Evolutionary conservation across 1,140 invertebrate genomes (phyloP).

Genomic region (Drosophila lacteicornis): DNA sequence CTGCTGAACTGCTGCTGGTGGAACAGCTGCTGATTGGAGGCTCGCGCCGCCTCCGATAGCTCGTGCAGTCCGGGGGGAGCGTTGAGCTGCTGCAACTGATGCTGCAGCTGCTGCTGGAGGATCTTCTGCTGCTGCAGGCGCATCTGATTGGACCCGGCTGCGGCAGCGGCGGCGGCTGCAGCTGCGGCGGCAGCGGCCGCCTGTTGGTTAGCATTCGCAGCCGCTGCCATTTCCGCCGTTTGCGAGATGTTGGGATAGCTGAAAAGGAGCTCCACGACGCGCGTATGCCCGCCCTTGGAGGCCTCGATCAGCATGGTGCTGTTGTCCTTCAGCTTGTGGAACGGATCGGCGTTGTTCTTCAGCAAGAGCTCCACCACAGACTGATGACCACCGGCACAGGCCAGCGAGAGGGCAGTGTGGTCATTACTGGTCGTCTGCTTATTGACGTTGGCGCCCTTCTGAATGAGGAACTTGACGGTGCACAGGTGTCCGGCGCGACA

Average conservation of each 20-base stretch:
- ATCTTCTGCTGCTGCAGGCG: constrained; percentile 81
- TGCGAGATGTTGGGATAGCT: constrained; percentile 93
- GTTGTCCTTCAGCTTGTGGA: constrained; percentile 98
- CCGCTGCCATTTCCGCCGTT: constrained; percentile 74
- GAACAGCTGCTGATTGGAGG: constrained; percentile 83
- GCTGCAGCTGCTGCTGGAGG: constrained; percentile 85
- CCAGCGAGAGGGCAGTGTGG: constrained; percentile 98
- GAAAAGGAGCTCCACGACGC: constrained; percentile 96
- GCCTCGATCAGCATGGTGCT: constrained; percentile 99
- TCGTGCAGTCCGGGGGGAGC: constrained; percentile 86
- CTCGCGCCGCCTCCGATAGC: constrained; percentile 86
- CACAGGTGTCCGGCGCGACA: constrained; percentile 99
- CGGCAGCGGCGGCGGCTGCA: constrained; percentile 29
- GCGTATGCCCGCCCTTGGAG: constrained; percentile 98
- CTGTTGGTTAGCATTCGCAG: constrained; percentile 45
- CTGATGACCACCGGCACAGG: constrained; percentile 97
- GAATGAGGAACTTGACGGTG: constrained; percentile 98
- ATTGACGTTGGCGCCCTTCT: constrained; percentile 96
- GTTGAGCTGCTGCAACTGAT: constrained; percentile 84
- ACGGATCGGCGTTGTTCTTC: constrained; percentile 95
- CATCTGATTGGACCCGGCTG: constrained; percentile 63
- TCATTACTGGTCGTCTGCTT: constrained; percentile 98
- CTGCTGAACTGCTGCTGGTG: constrained; percentile 77
- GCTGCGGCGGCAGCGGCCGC: constrained; percentile 61
- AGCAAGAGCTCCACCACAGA: constrained; percentile 96